These are phyloP conservation scores for Resseliella maxima DNA, from an alignment of 2,888 invertebrate genomes.

Conservation along the genomic window DNA sequence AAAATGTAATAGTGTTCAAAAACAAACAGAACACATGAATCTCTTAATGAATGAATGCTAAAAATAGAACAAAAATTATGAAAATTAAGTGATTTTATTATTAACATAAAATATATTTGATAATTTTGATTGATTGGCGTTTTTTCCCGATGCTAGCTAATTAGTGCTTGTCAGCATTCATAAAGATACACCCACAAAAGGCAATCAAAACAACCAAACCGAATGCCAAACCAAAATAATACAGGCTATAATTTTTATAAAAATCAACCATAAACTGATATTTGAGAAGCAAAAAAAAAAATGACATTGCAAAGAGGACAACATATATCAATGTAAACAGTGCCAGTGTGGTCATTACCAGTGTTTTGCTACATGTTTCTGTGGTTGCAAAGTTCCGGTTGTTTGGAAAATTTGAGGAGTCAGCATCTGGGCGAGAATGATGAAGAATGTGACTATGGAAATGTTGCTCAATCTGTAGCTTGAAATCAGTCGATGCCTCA, in stretches of 20 bases:
- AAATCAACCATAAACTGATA: neutral
- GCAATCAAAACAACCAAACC: neutral
- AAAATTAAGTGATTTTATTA: constrained; percentile 13
- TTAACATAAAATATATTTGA: constrained; percentile 5
- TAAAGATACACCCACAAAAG: neutral
- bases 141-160: constrained; percentile 2
- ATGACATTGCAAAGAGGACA: constrained; percentile 14
- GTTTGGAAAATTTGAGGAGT: neutral
- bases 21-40: too few relatives aligned
- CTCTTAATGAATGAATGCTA: neutral
- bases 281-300: neutral
- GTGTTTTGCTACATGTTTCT: neutral
- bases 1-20: too few relatives aligned
- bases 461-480: neutral
- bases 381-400: neutral
- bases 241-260: neutral
- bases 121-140: neutral
- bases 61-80: neutral
- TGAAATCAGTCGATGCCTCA: constrained; percentile 13
- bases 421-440: too few relatives aligned
- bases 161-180: neutral
- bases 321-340: constrained; percentile 8
- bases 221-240: neutral
- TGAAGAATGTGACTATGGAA: neutral
- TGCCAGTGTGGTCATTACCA: neutral